Conservation (phyloP, 1,140 invertebrate species). For the Drosophila auraria region DNA sequence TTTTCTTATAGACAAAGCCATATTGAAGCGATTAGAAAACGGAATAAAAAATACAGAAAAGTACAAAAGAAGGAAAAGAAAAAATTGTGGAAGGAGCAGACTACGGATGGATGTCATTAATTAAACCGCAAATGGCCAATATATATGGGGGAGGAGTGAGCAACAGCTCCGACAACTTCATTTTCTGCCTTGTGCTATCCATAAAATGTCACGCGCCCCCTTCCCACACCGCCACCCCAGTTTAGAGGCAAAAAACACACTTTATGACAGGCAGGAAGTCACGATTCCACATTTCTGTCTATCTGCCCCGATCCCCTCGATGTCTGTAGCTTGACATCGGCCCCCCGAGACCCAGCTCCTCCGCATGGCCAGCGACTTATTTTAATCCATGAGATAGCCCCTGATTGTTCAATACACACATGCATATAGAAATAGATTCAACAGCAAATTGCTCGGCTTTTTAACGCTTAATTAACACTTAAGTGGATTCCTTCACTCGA, state of each 20-base stretch:
- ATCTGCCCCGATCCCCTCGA: conserved; percentile 3
- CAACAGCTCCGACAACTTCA: conserved; percentile 54
- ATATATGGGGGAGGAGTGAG: conserved; percentile 4
- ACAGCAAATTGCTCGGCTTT: conserved; percentile 55
- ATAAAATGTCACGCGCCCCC: conserved; percentile 62
- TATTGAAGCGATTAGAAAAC: conserved; percentile 56
- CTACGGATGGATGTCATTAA: conserved; percentile 69
- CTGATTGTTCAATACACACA: conserved; percentile 29
- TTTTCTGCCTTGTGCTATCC: conserved; percentile 69
- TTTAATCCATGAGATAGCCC: conserved; percentile 46
- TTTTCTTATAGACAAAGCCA: conserved; percentile 38
- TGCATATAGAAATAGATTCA: conserved; percentile 38
- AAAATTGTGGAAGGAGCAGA: conserved; percentile 8
- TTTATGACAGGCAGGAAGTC: conserved; percentile 77
- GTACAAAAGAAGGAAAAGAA: conserved; percentile 2
- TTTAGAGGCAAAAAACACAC: conserved; percentile 32
- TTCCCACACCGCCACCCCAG: conserved; percentile 6
- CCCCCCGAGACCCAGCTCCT: conserved; percentile 19
- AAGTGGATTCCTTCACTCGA: conserved; percentile 48
- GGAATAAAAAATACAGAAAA: conserved; percentile 18
- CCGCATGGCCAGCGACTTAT: conserved; percentile 24
- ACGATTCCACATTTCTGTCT: conserved; percentile 64
- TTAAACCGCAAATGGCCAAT: conserved; percentile 76
- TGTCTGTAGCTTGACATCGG: conserved; percentile 36
- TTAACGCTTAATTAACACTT: conserved; percentile 67